A percentile compares a stretch with the other conserved stretches of the same genome.
phyloP scores from a whole-genome alignment of 2,113 vertebrate species.

The Ochotona curzoniae region DNA sequence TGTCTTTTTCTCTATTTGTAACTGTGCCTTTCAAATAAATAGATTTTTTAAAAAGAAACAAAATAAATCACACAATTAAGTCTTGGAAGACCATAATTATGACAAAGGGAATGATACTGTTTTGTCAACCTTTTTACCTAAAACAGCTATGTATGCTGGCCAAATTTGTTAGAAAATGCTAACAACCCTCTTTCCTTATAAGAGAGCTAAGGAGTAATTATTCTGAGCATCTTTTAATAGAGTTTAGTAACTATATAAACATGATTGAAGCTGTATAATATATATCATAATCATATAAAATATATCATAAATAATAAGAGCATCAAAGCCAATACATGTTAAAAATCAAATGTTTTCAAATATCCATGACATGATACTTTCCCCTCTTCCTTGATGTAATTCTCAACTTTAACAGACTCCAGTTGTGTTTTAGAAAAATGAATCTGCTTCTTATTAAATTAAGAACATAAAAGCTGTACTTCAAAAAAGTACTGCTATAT shows the following conservation, averaged over 20 bases:
- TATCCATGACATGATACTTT: conserved; percentile 2
- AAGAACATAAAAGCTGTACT: neutral
- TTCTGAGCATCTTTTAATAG: conserved; percentile 49
- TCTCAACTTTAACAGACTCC: conserved; percentile 37
- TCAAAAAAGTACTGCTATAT: neutral
- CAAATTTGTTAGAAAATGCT: conserved; percentile 19
- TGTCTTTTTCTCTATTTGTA: too few relatives aligned
- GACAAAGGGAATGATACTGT: neutral
- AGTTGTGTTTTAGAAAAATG: neutral
- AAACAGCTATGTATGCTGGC: conserved; percentile 32
- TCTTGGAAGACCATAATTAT: neutral
- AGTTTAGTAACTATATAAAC: conserved; percentile 22
- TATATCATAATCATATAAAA: too few relatives aligned
- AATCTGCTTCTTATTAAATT: conserved; percentile 20
- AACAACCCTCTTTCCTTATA: neutral
- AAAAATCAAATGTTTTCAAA: conserved; percentile 10
- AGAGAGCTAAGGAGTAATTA: conserved; percentile 30
- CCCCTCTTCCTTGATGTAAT: neutral
- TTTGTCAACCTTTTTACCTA: conserved; percentile 34
- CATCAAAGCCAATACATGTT: conserved; percentile 11
- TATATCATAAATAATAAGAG: neutral
- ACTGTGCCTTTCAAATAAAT: too few relatives aligned
- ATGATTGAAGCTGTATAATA: neutral
- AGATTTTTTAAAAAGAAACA: neutral
- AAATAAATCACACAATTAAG: conserved; percentile 18